Evolutionary conservation across 1,140 invertebrate genomes (phyloP).

Genomic region (Eueides isabella): DNA sequence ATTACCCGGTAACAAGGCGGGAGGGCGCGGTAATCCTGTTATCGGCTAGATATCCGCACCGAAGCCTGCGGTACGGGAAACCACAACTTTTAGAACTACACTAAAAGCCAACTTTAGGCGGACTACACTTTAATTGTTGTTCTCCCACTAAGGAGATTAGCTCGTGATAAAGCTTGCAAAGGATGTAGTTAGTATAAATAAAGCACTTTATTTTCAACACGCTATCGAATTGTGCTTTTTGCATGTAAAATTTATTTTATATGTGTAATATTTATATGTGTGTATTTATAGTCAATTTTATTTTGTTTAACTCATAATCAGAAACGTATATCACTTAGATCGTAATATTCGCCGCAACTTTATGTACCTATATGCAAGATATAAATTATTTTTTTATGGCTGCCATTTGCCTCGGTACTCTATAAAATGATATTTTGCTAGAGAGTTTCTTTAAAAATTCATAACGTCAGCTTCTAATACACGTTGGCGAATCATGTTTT

Average conservation of each 20-base stretch:
- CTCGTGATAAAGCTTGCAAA: slow-evolving; percentile 35
- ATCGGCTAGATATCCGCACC: slow-evolving; percentile 65
- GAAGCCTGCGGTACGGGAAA: slow-evolving; percentile 44
- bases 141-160: slow-evolving; percentile 45
- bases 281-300: slow-evolving; percentile 10
- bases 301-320: slow-evolving; percentile 17
- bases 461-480: slow-evolving; percentile 40
- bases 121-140: slow-evolving; percentile 47
- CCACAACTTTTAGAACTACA: slow-evolving; percentile 56
- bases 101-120: slow-evolving; percentile 47
- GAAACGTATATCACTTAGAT: slow-evolving; percentile 5
- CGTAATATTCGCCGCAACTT: background rate
- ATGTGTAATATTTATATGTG: background rate
- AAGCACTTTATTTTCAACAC: background rate
- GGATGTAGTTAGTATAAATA: background rate
- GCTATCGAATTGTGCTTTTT: background rate
- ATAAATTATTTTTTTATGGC: slow-evolving; percentile 31
- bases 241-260: background rate
- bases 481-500: slow-evolving; percentile 45
- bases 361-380: background rate
- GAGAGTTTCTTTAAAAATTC: slow-evolving; percentile 38
- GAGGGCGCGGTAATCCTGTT: slow-evolving; percentile 73
- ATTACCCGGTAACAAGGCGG: slow-evolving; percentile 67
- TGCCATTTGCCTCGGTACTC: slow-evolving; percentile 28
- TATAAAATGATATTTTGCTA: slow-evolving; percentile 34